A percentile compares a stretch with the other conserved stretches of the same genome.
Evolutionary conservation across 1,140 invertebrate species (phyloP).

Genomic region (Conopomorpha cramerella): DNA sequence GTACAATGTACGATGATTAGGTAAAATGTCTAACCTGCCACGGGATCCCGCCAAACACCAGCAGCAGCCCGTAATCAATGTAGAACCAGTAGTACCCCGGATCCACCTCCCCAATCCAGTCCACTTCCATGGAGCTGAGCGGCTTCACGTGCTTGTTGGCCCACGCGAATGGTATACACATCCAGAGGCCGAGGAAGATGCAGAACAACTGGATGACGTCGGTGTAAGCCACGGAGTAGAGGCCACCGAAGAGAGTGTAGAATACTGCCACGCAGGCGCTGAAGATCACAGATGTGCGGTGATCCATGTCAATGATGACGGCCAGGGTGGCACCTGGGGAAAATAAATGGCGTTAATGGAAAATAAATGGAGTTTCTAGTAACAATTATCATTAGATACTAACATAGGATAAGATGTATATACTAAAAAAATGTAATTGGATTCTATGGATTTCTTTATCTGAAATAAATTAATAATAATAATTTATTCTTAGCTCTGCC

Average conservation of each 20-base stretch:
- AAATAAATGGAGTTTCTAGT: too few relatives aligned
- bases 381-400: too few relatives aligned
- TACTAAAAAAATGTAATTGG: too few relatives aligned
- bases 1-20: too few relatives aligned
- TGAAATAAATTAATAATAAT: too few relatives aligned
- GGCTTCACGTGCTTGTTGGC: constrained; percentile 80
- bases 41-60: constrained; percentile 97
- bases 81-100: constrained; percentile 80
- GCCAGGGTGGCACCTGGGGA: constrained; percentile 84
- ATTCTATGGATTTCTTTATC: too few relatives aligned
- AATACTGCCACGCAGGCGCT: constrained; percentile 95
- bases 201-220: constrained; percentile 99
- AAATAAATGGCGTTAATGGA: too few relatives aligned
- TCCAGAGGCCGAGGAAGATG: constrained; percentile 97
- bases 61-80: constrained; percentile 87
- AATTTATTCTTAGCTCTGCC: too few relatives aligned
- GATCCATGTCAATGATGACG: constrained; percentile 96
- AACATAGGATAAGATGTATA: too few relatives aligned
- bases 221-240: constrained; percentile 98
- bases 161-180: constrained; percentile 97
- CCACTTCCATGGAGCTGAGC: constrained; percentile 78
- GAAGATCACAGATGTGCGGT: constrained; percentile 89
- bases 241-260: constrained; percentile 96
- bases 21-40: constrained; percentile 77
- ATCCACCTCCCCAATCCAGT: constrained; percentile 87